Evolutionary conservation across 2,797 vertebrate genomes (phyloP).

Genomic region (Rhinoraja longicauda): DNA sequence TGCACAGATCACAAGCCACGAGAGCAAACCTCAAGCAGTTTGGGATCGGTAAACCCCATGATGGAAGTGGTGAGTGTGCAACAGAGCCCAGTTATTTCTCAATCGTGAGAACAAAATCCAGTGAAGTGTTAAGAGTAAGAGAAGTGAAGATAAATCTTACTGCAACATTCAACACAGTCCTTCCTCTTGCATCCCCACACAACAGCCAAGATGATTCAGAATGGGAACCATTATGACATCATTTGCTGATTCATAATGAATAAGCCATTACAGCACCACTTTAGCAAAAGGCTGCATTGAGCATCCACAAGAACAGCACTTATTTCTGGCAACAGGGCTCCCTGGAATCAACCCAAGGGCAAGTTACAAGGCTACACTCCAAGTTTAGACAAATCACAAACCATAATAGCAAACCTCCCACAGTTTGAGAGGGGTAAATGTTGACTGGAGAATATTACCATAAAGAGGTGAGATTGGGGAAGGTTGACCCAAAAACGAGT

Average conservation of each 20-base stretch:
- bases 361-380: too few species aligned
- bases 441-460: neutral
- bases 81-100: neutral
- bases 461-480: neutral
- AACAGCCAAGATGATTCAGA: constrained; percentile 21
- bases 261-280: constrained; percentile 23
- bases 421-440: neutral
- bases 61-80: neutral
- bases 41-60: neutral
- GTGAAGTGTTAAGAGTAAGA: neutral
- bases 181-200: neutral
- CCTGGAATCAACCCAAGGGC: constrained; percentile 7
- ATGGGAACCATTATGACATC: neutral
- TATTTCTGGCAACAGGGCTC: constrained; percentile 13
- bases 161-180: neutral
- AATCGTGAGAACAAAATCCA: neutral
- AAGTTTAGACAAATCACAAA: too few species aligned
- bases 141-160: constrained; percentile 4
- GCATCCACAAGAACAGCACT: neutral
- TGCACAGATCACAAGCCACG: neutral
- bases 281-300: constrained; percentile 15
- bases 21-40: neutral
- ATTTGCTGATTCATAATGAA: neutral
- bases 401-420: too few species aligned
- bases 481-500: neutral